Base-by-base conservation (phyloP, 92 coral and sea anemone species). In the Nematostella vectensis region DNA sequence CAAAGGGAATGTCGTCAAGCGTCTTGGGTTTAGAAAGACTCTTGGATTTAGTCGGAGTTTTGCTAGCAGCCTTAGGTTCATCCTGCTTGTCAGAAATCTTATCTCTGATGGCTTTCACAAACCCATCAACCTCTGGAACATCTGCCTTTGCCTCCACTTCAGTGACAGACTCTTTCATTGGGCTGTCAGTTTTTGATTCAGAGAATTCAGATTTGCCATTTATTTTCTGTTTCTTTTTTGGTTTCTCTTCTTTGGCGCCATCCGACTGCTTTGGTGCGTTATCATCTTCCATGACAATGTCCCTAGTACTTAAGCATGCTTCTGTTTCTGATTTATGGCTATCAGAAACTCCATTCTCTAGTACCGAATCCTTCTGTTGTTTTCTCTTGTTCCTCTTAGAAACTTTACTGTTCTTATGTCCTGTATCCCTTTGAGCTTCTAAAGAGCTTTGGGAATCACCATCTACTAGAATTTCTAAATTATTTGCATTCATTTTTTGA, bases 1-100 rank as follows among this genome's bases (percentile, higher is more conserved):
- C 74, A 60, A 75, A 84, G 29, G 87, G 64, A 25, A 67, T 52
- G 24, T 17, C n/a, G 6, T 31, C 21, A 19, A 8, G 58, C 31
- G 44, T 18, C 61, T 31, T 47, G 42, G 33, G 65, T 33, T 64
- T 51, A 57, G 61, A 51, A 10, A 3, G 47, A 43, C 48, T 48
- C 27, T 54, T 65, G 15, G 39, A 40, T 31, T 37, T 50, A 19
- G 24, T 44, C 69, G 60, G 52, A 9, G 43, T 50, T 20, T 37
- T 51, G 10, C 4, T 3, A 27, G 69, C 53, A 6, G 70, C 38
- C 16, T 22, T n/a, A 22, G 20, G 40, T 38, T 6, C 24, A 18
- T 36, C 1, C 20, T 45, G 31, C 19, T 43, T 25, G 22, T 51
- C 2, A 9, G 59, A 12, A 23, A 39, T 54, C 40, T 64, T 51